Conservation (phyloP, 2,888 invertebrate genomes). For the Sinohyriopsis cumingii region DNA sequence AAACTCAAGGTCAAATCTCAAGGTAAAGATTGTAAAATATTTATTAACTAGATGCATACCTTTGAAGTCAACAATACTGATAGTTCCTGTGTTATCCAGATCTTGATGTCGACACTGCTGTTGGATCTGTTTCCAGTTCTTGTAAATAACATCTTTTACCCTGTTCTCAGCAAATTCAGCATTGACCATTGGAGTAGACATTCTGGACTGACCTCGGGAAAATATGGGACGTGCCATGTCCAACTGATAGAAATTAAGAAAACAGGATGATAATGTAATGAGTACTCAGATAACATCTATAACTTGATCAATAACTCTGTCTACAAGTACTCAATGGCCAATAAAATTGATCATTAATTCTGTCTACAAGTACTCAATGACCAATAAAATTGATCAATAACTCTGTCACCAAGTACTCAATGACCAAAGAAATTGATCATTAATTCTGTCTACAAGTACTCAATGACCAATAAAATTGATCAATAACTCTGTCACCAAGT, state of each 20-base stretch:
- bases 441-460: too few relatives aligned
- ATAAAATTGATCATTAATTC: too few relatives aligned
- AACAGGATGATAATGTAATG: not conserved
- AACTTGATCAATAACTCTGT: too few relatives aligned
- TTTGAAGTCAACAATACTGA: slow-evolving; percentile 58
- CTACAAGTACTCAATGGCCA: too few relatives aligned
- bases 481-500: too few relatives aligned
- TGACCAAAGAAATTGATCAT: too few relatives aligned
- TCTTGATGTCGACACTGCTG: slow-evolving; percentile 62
- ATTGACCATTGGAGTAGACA: slow-evolving; percentile 65
- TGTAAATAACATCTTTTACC: slow-evolving; percentile 56
- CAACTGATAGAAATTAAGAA: slow-evolving; percentile 25
- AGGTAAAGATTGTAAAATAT: not conserved
- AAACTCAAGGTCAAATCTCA: not conserved
- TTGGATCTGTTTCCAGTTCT: slow-evolving; percentile 67
- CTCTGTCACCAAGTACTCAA: too few relatives aligned
- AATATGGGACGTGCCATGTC: slow-evolving; percentile 30
- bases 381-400: too few relatives aligned
- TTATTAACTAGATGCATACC: slow-evolving; percentile 42
- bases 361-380: too few relatives aligned
- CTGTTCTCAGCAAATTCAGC: slow-evolving; percentile 61
- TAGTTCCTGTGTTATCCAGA: slow-evolving; percentile 57
- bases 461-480: too few relatives aligned
- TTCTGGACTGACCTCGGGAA: slow-evolving; percentile 38
- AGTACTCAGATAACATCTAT: too few relatives aligned